These are phyloP conservation scores for Drosophila sordidapex DNA, from an alignment of 2,888 invertebrate genomes.

Conservation along the genomic window DNA sequence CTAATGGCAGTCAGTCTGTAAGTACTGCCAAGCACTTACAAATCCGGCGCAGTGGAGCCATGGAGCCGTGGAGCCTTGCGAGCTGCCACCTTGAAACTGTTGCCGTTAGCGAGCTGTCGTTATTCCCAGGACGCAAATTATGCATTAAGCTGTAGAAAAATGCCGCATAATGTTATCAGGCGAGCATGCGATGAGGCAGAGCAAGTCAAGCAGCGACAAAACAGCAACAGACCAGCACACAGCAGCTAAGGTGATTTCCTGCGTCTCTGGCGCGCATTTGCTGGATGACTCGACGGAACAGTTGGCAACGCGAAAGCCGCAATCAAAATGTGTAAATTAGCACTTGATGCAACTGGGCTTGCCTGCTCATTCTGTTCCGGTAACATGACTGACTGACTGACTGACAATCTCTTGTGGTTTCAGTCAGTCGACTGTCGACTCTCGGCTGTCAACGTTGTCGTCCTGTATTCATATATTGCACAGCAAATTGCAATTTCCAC, in stretches of 20 bases:
- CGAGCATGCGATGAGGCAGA: conserved; percentile 38
- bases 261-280: conserved; percentile 18
- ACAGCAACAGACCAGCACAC: conserved; percentile 8
- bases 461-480: conserved; percentile 64
- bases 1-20: conserved; percentile 67
- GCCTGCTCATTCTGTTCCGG: conserved; percentile 9
- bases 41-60: background rate
- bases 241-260: conserved; percentile 49
- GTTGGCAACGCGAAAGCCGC: conserved; percentile 55
- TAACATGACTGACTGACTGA: conserved; percentile 7
- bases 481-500: conserved; percentile 78
- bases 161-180: conserved; percentile 74
- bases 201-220: conserved; percentile 12
- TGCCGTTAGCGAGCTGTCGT: conserved; percentile 30
- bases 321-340: conserved; percentile 81
- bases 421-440: conserved; percentile 22
- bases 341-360: conserved; percentile 62
- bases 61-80: conserved; percentile 9
- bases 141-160: conserved; percentile 79
- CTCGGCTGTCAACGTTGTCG: conserved; percentile 21
- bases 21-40: conserved; percentile 68
- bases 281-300: conserved; percentile 38
- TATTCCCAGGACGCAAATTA: conserved; percentile 79
- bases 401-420: conserved; percentile 35
- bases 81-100: conserved; percentile 40